Evolutionary conservation across 2,797 vertebrate species (phyloP).

Genomic region (Alca torda): DNA sequence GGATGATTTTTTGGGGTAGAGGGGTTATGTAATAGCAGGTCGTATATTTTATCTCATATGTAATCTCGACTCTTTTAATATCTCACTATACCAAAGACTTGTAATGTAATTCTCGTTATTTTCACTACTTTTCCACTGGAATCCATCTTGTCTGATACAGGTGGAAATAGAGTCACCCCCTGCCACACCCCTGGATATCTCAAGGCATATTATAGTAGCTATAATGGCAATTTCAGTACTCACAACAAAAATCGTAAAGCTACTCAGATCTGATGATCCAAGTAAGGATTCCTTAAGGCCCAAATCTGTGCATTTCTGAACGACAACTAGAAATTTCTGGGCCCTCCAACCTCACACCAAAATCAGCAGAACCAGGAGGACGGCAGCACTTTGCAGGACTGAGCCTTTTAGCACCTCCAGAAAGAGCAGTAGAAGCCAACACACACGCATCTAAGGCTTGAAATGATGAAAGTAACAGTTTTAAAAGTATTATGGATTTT

Average conservation of each 20-base stretch:
- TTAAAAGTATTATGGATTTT: conserved; percentile 27
- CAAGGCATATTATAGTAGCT: neutral
- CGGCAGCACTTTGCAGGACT: neutral
- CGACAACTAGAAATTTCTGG: neutral
- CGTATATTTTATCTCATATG: neutral
- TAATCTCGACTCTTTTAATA: neutral
- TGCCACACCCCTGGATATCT: neutral
- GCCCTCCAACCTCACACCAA: neutral
- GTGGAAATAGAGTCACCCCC: neutral
- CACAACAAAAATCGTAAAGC: neutral
- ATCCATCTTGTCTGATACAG: neutral
- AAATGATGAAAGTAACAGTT: conserved; percentile 31
- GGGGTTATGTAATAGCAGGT: neutral
- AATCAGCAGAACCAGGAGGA: neutral
- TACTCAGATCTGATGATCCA: neutral
- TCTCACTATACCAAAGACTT: neutral
- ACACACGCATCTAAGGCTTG: neutral
- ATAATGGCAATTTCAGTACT: neutral
- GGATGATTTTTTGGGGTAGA: neutral
- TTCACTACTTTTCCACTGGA: neutral
- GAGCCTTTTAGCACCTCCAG: neutral
- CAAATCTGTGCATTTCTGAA: neutral
- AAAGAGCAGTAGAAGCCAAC: neutral
- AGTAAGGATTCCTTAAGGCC: neutral
- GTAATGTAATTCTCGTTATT: neutral